phyloP scores from a whole-genome alignment of 2,888 invertebrate species.

The Panzeria rudis region DNA sequence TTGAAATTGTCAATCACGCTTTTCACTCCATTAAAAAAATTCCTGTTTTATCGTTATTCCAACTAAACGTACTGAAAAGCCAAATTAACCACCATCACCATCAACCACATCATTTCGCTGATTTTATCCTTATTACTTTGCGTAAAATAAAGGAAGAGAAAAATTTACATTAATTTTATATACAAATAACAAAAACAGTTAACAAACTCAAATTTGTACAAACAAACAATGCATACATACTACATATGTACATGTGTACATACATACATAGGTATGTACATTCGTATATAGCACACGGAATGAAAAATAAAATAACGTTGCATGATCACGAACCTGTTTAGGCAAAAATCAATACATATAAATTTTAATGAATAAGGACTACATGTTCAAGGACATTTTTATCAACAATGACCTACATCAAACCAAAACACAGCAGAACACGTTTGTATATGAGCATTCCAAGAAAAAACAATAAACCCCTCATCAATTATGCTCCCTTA shows the following conservation, averaged over 20 bases:
- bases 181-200: slow-evolving; percentile 2
- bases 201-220: background rate
- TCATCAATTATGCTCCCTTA: background rate
- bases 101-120: slow-evolving; percentile 26
- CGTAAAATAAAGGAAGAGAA: slow-evolving; percentile 6
- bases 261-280: background rate
- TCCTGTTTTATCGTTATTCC: slow-evolving; percentile 26
- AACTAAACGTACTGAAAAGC: slow-evolving; percentile 10
- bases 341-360: slow-evolving; percentile 51
- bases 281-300: background rate
- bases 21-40: slow-evolving; percentile 60
- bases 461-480: background rate
- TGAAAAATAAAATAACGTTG: slow-evolving; percentile 9
- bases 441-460: background rate
- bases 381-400: slow-evolving; percentile 40
- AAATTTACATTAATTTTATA: slow-evolving; percentile 11
- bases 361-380: slow-evolving; percentile 29
- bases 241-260: background rate
- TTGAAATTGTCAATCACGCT: slow-evolving; percentile 70
- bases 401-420: slow-evolving; percentile 14
- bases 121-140: slow-evolving; percentile 26
- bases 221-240: background rate
- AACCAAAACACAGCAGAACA: background rate
- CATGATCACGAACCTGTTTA: slow-evolving; percentile 20
- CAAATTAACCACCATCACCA: slow-evolving; percentile 13